Conservation (phyloP, 2,888 invertebrate genomes). For the Cordylochernes scorpioides region DNA sequence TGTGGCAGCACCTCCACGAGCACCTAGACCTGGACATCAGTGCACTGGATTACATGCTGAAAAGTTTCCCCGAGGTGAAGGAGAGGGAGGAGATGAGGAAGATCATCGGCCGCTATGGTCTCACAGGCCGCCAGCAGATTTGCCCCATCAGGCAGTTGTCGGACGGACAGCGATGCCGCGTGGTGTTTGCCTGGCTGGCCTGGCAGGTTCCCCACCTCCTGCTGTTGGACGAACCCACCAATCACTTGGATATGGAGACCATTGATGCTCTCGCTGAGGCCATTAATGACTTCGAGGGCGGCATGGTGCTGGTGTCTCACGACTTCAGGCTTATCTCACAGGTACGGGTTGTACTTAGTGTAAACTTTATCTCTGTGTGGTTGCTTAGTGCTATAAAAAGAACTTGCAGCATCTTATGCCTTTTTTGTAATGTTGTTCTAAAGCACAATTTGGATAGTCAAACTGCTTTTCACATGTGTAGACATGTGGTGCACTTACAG, state of each 20-base stretch:
- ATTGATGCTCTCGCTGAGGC: slow-evolving; percentile 95
- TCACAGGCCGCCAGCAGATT: slow-evolving; percentile 84
- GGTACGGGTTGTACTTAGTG: slow-evolving; percentile 29
- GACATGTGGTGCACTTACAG: too few species aligned
- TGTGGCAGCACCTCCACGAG: slow-evolving; percentile 57
- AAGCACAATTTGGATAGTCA: too few species aligned
- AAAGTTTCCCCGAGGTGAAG: slow-evolving; percentile 77
- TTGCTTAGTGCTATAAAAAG: too few species aligned
- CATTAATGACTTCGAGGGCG: slow-evolving; percentile 88
- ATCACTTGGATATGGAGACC: slow-evolving; percentile 90
- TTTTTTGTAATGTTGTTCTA: too few species aligned
- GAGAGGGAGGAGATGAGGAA: slow-evolving; percentile 97
- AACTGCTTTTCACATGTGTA: too few species aligned
- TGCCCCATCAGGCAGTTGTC: slow-evolving; percentile 81
- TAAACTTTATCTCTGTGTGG: too few species aligned
- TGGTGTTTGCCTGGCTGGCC: slow-evolving; percentile 93
- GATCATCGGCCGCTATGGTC: slow-evolving; percentile 89
- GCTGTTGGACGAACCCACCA: slow-evolving; percentile 45
- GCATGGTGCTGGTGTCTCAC: slow-evolving; percentile 96
- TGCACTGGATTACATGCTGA: slow-evolving; percentile 95
- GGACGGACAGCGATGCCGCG: slow-evolving; percentile 91
- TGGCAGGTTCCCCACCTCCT: slow-evolving; percentile 89
- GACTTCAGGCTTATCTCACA: slow-evolving; percentile 97
- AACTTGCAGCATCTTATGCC: too few species aligned
- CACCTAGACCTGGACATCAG: slow-evolving; percentile 74